These are phyloP conservation scores for Eucriotettix oculatus DNA, from an alignment of 2,888 invertebrate genomes.

Conservation along the genomic window DNA sequence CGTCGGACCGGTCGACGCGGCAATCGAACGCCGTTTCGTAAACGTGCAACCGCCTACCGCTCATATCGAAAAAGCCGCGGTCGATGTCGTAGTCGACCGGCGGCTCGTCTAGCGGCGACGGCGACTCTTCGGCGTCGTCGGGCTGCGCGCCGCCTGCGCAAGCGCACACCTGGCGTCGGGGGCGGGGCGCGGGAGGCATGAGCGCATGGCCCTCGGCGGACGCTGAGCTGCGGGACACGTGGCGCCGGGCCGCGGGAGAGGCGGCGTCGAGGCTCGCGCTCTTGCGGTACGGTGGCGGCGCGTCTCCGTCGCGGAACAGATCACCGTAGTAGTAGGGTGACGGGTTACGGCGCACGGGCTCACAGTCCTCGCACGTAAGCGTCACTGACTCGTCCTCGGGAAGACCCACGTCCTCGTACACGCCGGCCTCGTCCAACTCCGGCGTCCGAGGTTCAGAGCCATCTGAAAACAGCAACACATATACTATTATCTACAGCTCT, in stretches of 20 bases:
- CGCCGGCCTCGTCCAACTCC: constrained; percentile 9
- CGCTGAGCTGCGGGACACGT: constrained; percentile 54
- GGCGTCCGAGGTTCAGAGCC: constrained; percentile 5
- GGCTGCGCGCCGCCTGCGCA: constrained; percentile 7
- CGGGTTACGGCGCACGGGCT: constrained; percentile 28
- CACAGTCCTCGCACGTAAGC: not conserved
- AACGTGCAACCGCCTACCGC: constrained; percentile 48
- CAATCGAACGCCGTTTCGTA: constrained; percentile 85
- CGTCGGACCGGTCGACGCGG: constrained; percentile 64
- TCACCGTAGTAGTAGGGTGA: constrained; percentile 76
- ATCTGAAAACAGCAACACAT: too few relatives aligned
- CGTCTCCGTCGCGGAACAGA: constrained; percentile 35
- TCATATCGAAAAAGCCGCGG: constrained; percentile 30
- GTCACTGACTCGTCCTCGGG: not conserved
- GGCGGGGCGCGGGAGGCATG: constrained; percentile 50
- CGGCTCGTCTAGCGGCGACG: not conserved
- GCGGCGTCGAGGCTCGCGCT: constrained; percentile 4
- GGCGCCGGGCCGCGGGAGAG: constrained; percentile 21
- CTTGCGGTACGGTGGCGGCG: not conserved
- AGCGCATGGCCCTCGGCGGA: constrained; percentile 33
- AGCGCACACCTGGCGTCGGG: constrained; percentile 7
- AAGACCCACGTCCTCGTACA: constrained; percentile 12
- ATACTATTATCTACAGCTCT: too few relatives aligned
- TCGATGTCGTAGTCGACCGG: not conserved
- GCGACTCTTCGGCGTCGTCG: constrained; percentile 15